A percentile compares a stretch with the other conserved stretches of the same genome.
phyloP scores from a whole-genome alignment of 2,888 invertebrate species.

The Pterostichus niger region DNA sequence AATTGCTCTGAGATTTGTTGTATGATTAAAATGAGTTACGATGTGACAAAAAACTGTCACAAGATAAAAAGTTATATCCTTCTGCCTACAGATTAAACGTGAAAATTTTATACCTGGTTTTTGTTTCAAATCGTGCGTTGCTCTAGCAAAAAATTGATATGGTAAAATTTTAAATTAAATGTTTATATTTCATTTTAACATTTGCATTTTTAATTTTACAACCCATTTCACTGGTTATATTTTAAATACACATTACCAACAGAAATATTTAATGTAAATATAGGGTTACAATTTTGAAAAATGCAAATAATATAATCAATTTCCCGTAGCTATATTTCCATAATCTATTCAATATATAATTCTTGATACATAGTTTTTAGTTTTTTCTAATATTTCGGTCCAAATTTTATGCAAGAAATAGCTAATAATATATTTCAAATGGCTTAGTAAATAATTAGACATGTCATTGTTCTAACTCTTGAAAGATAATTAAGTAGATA shows the following conservation, averaged over 20 bases:
- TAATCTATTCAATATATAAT: too few relatives aligned
- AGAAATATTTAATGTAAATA: too few relatives aligned
- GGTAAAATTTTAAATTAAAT: slow-evolving; percentile 27
- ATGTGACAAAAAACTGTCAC: slow-evolving; percentile 44
- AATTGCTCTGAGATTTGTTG: slow-evolving; percentile 44
- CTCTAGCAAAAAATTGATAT: slow-evolving; percentile 21
- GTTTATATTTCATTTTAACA: slow-evolving; percentile 24
- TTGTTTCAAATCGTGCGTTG: not conserved
- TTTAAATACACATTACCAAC: slow-evolving; percentile 26
- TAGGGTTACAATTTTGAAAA: too few relatives aligned
- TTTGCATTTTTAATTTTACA: not conserved
- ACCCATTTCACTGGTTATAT: slow-evolving; percentile 14
- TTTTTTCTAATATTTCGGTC: too few relatives aligned
- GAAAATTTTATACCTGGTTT: not conserved
- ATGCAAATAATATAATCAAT: too few relatives aligned
- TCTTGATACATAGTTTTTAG: too few relatives aligned
- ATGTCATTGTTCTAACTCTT: too few relatives aligned
- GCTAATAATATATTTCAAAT: too few relatives aligned
- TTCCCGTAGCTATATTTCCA: too few relatives aligned
- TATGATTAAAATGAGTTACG: slow-evolving; percentile 48
- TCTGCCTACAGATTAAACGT: slow-evolving; percentile 27
- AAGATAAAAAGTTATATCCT: slow-evolving; percentile 32
- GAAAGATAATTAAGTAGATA: too few relatives aligned
- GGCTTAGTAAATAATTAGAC: too few relatives aligned
- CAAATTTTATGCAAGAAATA: too few relatives aligned